Evolutionary conservation across 1,140 invertebrate species (phyloP), one percentile per base, ranked within the genome.

Genomic region (Acromyrmex heyeri): DNA sequence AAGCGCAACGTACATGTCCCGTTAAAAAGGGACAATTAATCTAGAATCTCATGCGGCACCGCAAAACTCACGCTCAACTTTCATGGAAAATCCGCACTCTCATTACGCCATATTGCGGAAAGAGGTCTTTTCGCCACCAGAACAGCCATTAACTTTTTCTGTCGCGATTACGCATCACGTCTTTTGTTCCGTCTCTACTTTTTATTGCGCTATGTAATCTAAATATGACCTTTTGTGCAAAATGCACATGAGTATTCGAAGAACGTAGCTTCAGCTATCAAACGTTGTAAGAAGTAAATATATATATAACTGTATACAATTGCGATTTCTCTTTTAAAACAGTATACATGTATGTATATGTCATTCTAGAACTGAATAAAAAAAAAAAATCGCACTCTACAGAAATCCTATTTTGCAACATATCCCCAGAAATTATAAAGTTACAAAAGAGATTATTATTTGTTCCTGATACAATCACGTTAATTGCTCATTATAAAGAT

Each of bases 11-110:
- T 73, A 50, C 57, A 50, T 75, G 69, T 83, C 67, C 69, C 16
- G 55, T 83, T 83, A 83, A 83, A 83, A 83, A 83, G 69, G 55
- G 79, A 83, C 79, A 83, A 83, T 83, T 83, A 83, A 75, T 83
- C 79, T 83, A 83, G 69, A 83, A 83, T 75, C 69, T 83, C 79
- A 14, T 34, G 38, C 53, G 67, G 24, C 38, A n/a, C 69, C 69
- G 38, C 69, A 50, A 83, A 83, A 83, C 79, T 83, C 69, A 34
- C 69, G 79, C 57, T 83, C 79, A 83, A 83, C 79, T 83, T 83
- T 83, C 69, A 44, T 27, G 69, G 69, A 83, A 83, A 83, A 83
- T 83, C 79, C 79, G 79, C 79, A 61, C 79, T 62, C 79, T 83
- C 79, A 83, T 83, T 83, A 83, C 69, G 69, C 79, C 69, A 75